Conservation (phyloP, 2,888 invertebrate genomes). For the Cryptosula pallasiana region DNA sequence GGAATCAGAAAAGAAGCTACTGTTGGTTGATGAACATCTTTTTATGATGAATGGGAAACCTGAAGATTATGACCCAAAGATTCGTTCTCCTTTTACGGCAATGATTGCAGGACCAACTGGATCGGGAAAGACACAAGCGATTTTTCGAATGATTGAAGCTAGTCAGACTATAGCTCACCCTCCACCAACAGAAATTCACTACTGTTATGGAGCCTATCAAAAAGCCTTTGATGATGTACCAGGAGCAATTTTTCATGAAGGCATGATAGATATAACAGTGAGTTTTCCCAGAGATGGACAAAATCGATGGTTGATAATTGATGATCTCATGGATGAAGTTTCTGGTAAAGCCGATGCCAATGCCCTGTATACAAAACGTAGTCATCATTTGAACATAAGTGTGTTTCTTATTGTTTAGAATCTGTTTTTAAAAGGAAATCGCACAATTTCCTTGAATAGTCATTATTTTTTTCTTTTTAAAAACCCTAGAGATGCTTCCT, state of each 20-base stretch:
- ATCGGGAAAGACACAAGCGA: background rate
- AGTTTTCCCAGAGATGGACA: background rate
- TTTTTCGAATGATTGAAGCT: too few relatives aligned
- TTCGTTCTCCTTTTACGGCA: background rate
- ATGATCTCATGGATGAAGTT: background rate
- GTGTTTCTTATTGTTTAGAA: background rate
- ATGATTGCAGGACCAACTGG: background rate
- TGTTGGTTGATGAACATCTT: too few relatives aligned
- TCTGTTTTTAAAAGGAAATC: background rate
- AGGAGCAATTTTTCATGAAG: background rate
- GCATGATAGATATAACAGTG: background rate
- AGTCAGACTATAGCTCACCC: background rate
- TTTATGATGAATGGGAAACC: too few relatives aligned
- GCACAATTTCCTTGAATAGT: background rate
- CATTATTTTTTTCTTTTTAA: conserved; percentile 7
- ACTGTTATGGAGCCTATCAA: background rate
- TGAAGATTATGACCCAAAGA: too few relatives aligned
- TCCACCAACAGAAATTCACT: background rate
- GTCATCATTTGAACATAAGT: conserved; percentile 8
- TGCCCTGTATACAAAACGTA: background rate
- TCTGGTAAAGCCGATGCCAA: background rate
- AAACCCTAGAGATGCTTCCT: conserved; percentile 3
- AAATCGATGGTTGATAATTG: background rate
- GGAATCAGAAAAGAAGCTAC: too few relatives aligned
- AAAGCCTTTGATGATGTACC: background rate